These are phyloP conservation scores for Sula dactylatra DNA, from an alignment of 2,113 vertebrate genomes.

Conservation along the genomic window DNA sequence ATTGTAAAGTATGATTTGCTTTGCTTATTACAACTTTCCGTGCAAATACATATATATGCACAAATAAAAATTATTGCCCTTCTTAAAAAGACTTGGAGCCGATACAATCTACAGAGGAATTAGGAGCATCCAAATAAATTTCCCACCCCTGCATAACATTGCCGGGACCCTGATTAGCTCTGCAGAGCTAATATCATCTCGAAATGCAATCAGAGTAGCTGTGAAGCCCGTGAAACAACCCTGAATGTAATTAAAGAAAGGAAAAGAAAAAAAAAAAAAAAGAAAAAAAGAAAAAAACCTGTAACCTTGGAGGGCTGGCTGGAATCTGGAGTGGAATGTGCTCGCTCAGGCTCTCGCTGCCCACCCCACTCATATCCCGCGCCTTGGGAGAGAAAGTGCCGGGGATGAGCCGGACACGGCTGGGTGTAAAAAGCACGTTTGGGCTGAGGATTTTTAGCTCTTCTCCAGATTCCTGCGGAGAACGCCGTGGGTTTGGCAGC, in stretches of 20 bases:
- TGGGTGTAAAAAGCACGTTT: background rate
- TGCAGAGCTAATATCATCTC: background rate
- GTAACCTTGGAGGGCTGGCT: conserved; percentile 25
- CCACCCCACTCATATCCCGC: background rate
- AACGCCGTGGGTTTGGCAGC: background rate
- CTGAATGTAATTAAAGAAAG: conserved; percentile 3
- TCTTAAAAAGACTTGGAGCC: background rate
- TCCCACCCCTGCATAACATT: background rate
- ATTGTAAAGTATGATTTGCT: background rate
- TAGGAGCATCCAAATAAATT: conserved; percentile 21
- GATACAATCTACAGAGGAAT: background rate
- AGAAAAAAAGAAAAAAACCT: too few species aligned
- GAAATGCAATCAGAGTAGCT: background rate
- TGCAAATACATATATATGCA: background rate
- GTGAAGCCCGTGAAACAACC: background rate
- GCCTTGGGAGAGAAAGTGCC: background rate
- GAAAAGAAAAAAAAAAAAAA: too few species aligned
- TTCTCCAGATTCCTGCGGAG: background rate
- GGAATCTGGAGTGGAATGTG: conserved; percentile 37
- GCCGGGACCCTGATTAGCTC: background rate
- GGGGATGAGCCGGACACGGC: background rate
- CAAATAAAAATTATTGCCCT: background rate
- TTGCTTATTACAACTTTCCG: background rate
- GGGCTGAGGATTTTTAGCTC: background rate
- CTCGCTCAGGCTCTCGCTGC: background rate